Evolutionary conservation across 2,797 vertebrate genomes (phyloP).

Genomic region (Apogon hyalosoma): DNA sequence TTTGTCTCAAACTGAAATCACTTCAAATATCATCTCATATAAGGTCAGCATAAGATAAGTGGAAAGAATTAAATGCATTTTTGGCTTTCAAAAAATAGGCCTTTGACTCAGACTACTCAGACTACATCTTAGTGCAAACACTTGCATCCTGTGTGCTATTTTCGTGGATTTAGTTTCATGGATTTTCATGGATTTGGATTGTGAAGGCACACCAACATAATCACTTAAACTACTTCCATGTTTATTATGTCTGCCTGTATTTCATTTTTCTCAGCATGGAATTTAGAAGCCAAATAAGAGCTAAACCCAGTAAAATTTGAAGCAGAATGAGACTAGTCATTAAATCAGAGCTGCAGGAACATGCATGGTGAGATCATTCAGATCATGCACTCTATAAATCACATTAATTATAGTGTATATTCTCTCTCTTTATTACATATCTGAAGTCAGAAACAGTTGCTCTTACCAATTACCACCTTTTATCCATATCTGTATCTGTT

Average conservation of each 20-base stretch:
- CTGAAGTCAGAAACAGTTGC: neutral
- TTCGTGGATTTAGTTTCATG: slow-evolving; percentile 69
- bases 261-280: slow-evolving; percentile 64
- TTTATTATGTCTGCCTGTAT: slow-evolving; percentile 70
- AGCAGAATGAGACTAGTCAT: slow-evolving; percentile 40
- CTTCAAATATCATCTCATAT: slow-evolving; percentile 31
- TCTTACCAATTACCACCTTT: neutral
- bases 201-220: slow-evolving; percentile 63
- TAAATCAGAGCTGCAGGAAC: slow-evolving; percentile 34
- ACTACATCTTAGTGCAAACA: slow-evolving; percentile 49
- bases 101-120: slow-evolving; percentile 35
- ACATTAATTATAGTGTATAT: slow-evolving; percentile 13
- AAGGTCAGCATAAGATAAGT: slow-evolving; percentile 38
- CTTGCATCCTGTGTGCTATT: slow-evolving; percentile 63
- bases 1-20: slow-evolving; percentile 42
- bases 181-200: slow-evolving; percentile 76
- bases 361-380: slow-evolving; percentile 13
- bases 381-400: slow-evolving; percentile 22
- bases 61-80: slow-evolving; percentile 36
- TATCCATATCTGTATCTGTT: slow-evolving; percentile 3
- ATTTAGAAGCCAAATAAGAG: slow-evolving; percentile 53
- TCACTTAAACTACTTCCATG: slow-evolving; percentile 73
- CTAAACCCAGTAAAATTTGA: slow-evolving; percentile 48
- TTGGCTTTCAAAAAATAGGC: slow-evolving; percentile 34
- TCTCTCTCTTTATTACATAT: neutral